Conservation (phyloP, 2,888 invertebrate genomes). For the Linyphia triangularis region DNA sequence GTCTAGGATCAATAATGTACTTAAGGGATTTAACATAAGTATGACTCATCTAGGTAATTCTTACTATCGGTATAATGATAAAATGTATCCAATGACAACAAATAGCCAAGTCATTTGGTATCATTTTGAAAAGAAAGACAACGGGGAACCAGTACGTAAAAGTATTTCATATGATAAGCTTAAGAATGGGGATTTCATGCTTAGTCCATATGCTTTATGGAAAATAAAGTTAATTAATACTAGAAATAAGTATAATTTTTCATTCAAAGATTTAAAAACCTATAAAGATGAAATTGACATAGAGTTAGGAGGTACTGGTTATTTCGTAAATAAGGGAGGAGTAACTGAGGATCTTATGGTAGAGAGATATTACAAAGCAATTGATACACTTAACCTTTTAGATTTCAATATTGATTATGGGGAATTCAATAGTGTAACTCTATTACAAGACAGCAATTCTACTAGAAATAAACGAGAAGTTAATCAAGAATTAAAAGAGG, state of each 20-base stretch:
- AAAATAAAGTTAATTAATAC: background rate
- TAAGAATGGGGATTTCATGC: slow-evolving; percentile 8
- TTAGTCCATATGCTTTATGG: slow-evolving; percentile 38
- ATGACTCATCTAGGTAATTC: slow-evolving; percentile 40
- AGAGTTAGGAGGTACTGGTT: slow-evolving; percentile 12
- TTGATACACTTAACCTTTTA: too few relatives aligned
- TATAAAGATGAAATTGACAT: slow-evolving; percentile 15
- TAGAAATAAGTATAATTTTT: background rate
- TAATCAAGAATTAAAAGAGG: too few relatives aligned
- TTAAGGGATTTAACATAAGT: slow-evolving; percentile 1
- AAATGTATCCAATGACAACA: background rate
- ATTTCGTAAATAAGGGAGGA: too few relatives aligned
- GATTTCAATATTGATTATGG: too few relatives aligned
- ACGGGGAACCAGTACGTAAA: background rate
- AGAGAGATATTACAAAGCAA: too few relatives aligned
- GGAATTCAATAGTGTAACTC: too few relatives aligned
- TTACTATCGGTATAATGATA: slow-evolving; percentile 10
- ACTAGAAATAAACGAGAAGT: too few relatives aligned
- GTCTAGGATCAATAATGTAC: background rate
- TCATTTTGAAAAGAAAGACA: slow-evolving; percentile 6
- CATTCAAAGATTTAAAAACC: background rate
- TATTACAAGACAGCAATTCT: too few relatives aligned
- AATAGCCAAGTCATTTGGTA: background rate
- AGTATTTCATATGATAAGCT: background rate
- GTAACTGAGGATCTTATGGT: too few relatives aligned